phyloP scores from a whole-genome alignment of 1,140 invertebrate species.

The Sinella curviseta region DNA sequence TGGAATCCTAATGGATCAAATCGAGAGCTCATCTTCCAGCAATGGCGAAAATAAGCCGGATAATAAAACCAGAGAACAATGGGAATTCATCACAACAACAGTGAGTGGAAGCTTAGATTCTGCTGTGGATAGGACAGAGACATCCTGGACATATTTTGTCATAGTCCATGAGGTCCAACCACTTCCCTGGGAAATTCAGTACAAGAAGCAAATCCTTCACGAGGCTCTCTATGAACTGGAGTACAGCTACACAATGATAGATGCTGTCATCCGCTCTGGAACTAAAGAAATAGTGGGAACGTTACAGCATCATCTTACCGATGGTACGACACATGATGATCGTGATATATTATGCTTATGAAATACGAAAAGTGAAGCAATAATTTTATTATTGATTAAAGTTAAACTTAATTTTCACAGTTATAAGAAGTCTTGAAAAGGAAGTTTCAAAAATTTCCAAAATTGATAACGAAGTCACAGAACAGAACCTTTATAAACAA shows the following conservation, averaged over 20 bases:
- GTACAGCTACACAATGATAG: conserved; percentile 38
- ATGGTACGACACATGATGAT: conserved; percentile 22
- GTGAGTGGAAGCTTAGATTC: conserved; percentile 32
- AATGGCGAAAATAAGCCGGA: neutral
- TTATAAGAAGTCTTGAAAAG: conserved; percentile 31
- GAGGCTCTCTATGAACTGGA: conserved; percentile 28
- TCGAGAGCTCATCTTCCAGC: neutral
- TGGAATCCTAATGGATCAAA: conserved; percentile 29
- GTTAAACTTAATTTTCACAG: conserved; percentile 29
- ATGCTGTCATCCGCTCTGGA: conserved; percentile 38
- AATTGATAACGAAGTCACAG: neutral
- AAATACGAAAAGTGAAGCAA: no score
- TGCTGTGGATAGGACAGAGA: conserved; percentile 16
- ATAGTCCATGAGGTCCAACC: neutral
- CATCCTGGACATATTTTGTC: conserved; percentile 29
- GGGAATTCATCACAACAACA: conserved; percentile 28
- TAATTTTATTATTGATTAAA: no score
- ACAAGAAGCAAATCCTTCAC: neutral
- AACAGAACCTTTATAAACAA: neutral
- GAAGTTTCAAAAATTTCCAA: neutral
- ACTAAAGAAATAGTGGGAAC: conserved; percentile 36
- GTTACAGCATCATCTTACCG: conserved; percentile 27
- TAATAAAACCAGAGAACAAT: conserved; percentile 37
- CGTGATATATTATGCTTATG: neutral
- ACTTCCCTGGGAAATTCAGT: conserved; percentile 40